Evolutionary conservation across 2,888 invertebrate genomes (phyloP).

Genomic region (Catocala nupta): DNA sequence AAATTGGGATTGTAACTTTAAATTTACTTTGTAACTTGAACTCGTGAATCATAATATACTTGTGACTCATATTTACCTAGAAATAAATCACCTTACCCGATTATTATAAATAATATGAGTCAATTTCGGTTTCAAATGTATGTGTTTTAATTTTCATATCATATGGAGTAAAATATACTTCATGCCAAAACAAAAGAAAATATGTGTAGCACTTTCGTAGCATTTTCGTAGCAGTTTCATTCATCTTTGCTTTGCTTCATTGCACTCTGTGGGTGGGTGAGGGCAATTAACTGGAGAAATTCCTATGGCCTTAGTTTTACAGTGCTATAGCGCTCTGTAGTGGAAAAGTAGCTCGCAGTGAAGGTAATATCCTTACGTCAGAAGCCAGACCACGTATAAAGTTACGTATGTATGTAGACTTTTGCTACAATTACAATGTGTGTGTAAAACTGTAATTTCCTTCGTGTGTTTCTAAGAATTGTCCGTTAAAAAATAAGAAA

Average conservation of each 20-base stretch:
- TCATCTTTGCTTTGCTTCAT: constrained; percentile 12
- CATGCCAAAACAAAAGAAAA: constrained; percentile 9
- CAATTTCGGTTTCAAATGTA: background rate
- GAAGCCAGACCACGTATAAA: background rate
- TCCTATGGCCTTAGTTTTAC: constrained; percentile 16
- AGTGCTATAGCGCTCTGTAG: constrained; percentile 11
- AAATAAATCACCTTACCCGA: background rate
- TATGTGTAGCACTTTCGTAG: constrained; percentile 23
- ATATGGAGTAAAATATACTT: background rate
- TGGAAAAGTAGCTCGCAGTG: constrained; percentile 14
- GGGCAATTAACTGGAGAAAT: constrained; percentile 21
- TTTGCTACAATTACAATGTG: no score
- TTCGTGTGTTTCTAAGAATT: background rate
- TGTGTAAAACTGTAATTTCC: no score
- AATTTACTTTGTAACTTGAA: background rate
- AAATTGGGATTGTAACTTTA: constrained; percentile 3
- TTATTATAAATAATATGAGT: background rate
- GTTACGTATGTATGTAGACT: background rate
- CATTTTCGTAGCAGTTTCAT: constrained; percentile 19
- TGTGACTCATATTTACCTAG: constrained; percentile 8
- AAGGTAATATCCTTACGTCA: constrained; percentile 15
- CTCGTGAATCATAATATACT: background rate
- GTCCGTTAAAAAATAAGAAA: background rate
- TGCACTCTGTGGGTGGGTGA: constrained; percentile 9
- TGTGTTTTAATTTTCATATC: constrained; percentile 4